These are phyloP conservation scores for Darevskia nairensis DNA, from an alignment of 2,797 vertebrate genomes.

Conservation along the genomic window DNA sequence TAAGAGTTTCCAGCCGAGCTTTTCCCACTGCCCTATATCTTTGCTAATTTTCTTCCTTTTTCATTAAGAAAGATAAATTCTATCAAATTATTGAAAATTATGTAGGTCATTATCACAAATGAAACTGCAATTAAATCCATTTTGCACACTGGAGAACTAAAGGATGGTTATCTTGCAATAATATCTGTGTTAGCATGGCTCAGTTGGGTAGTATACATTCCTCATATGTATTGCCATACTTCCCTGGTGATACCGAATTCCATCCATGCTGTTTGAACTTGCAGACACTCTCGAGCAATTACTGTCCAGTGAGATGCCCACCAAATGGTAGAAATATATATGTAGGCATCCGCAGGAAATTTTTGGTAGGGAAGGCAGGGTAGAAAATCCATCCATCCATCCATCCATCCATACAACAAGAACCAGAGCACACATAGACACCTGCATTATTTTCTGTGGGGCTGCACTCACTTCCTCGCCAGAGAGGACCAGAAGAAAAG, in stretches of 20 bases:
- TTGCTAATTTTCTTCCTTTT: slow-evolving; percentile 68
- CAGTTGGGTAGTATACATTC: slow-evolving; percentile 31
- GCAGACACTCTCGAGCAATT: not conserved
- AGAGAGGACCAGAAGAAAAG: no score
- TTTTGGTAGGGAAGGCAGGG: not conserved
- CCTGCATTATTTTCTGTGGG: no score
- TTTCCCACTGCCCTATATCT: slow-evolving; percentile 52
- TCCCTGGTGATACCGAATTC: not conserved
- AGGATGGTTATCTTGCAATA: slow-evolving; percentile 51
- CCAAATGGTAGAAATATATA: not conserved
- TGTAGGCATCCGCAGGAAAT: not conserved
- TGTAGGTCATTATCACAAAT: slow-evolving; percentile 70
- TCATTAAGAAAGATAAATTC: slow-evolving; percentile 72
- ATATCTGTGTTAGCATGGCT: slow-evolving; percentile 11
- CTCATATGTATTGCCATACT: not conserved
- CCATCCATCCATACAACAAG: no score
- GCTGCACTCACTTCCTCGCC: no score
- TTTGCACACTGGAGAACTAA: slow-evolving; percentile 53
- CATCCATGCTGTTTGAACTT: not conserved
- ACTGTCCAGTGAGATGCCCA: not conserved
- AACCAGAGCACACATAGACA: no score
- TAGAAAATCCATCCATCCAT: no score
- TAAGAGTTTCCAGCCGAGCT: slow-evolving; percentile 55
- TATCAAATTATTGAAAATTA: slow-evolving; percentile 70
- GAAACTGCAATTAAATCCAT: slow-evolving; percentile 60